These are phyloP conservation scores for Rhineura floridana DNA, from an alignment of 2,113 vertebrate genomes.

Conservation along the genomic window DNA sequence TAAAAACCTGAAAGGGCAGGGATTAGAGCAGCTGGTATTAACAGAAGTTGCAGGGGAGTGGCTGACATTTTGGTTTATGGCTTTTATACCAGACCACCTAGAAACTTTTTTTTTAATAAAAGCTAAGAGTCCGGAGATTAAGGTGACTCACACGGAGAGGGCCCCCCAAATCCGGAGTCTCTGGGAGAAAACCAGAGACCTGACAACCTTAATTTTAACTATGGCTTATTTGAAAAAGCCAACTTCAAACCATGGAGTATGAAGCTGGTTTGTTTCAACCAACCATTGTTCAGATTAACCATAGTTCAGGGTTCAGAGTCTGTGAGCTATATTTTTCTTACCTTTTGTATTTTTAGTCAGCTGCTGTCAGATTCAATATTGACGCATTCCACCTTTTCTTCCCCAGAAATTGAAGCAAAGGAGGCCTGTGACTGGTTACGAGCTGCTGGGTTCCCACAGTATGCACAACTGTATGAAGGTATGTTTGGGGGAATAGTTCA, in stretches of 20 bases:
- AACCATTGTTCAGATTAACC: not conserved
- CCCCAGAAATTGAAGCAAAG: conserved; percentile 94
- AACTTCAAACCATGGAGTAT: not conserved
- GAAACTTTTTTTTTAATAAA: too few species aligned
- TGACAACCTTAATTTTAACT: not conserved
- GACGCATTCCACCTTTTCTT: conserved; percentile 54
- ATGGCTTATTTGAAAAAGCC: not conserved
- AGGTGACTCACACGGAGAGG: too few species aligned
- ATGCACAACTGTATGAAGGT: conserved; percentile 97
- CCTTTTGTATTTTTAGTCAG: too few species aligned
- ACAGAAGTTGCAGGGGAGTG: too few species aligned
- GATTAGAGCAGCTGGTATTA: too few species aligned
- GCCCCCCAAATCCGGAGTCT: too few species aligned
- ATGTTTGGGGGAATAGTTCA: conserved; percentile 41
- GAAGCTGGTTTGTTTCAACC: not conserved
- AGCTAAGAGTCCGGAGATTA: too few species aligned
- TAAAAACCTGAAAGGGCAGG: too few species aligned
- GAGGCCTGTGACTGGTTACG: conserved; percentile 97
- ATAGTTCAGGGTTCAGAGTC: not conserved
- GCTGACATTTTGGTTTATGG: too few species aligned
- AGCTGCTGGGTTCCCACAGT: conserved; percentile 97
- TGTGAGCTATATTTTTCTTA: not conserved
- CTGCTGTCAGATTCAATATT: not conserved
- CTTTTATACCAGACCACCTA: too few species aligned
- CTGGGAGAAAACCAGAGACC: too few species aligned